Evolutionary conservation across 1,140 invertebrate species (phyloP), one percentile per base, ranked within the genome.

Genomic region (Nymphalis io): DNA sequence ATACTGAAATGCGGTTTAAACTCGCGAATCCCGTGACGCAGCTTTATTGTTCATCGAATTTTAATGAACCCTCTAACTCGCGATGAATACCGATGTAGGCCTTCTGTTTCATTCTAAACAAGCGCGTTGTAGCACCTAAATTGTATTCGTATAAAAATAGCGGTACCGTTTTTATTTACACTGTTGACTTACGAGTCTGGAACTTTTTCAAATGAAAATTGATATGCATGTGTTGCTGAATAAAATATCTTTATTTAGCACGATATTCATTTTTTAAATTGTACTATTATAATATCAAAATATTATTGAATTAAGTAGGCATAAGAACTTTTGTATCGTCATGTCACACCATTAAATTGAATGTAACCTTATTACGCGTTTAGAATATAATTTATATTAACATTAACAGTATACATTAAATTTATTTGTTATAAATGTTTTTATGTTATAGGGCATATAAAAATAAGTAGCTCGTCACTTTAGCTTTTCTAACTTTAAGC

Each of bases 21-120:
- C 82, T 80, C 76, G 63, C 68, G 82, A 83, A 78, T 81, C 84
- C 82, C 84, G 65, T 51, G 79, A 76, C 82, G 62, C 70, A 66
- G 62, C 76, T 79, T 88, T 87, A 88, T 88, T 87, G 83, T 87
- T 81, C 78, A 67, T 67, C 82, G 86, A 79, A 90, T 89, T 89
- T 87, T 87, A 90, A 90, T 90, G 88, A 88, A 84, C 75, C 80
- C 71, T 75, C 73, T 61, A 72, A 71, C 60, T 68, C 70, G 70
- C 73, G 72, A 80, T 88, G 86, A 87, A 88, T 88, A 84, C 82
- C 81, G 79, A 88, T 87, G 77, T 75, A 79, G 61, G 71, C 46
- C 65, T 60, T 73, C 48, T 58, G 51, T 69, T 69, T 23, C 23
- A 23, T 46, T 39, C 51, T 62, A 63, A 70, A 70, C 60, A 70